phyloP scores from a whole-genome alignment of 2,797 vertebrate genomes.

The Sternarchorhynchus goeldii region DNA sequence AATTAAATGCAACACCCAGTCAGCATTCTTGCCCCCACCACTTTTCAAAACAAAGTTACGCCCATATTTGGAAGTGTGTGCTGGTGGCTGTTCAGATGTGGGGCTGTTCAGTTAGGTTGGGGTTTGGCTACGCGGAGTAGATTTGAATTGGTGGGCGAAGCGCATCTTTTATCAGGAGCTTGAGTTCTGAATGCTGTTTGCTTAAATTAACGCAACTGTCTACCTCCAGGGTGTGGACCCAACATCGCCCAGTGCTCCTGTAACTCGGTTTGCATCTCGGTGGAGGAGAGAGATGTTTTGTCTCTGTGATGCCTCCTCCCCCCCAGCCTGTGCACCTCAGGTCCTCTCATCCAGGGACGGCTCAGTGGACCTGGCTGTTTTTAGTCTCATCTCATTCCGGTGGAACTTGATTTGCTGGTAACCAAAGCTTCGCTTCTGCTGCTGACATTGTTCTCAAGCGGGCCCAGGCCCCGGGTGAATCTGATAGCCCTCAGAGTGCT shows the following conservation, averaged over 20 bases:
- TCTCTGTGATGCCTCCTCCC: constrained; percentile 12
- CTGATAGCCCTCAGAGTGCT: constrained; percentile 44
- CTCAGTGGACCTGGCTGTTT: not conserved
- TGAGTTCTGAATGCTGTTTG: not conserved
- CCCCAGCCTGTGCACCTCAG: constrained; percentile 16
- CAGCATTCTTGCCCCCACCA: too few relatives aligned
- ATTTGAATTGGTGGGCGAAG: not conserved
- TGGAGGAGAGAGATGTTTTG: constrained; percentile 9
- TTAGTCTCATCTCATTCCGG: constrained; percentile 8
- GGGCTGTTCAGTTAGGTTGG: not conserved
- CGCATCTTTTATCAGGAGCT: too few relatives aligned
- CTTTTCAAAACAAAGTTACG: too few relatives aligned
- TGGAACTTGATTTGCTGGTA: constrained; percentile 45
- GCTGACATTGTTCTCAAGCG: constrained; percentile 19
- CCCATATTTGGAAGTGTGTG: too few relatives aligned
- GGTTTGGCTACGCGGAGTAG: not conserved
- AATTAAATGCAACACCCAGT: too few relatives aligned
- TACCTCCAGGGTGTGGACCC: not conserved
- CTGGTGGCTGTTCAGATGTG: not conserved
- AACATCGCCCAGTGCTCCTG: not conserved
- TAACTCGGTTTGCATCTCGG: constrained; percentile 24
- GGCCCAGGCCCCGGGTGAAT: constrained; percentile 26
- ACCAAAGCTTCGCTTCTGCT: constrained; percentile 41
- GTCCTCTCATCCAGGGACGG: constrained; percentile 4
- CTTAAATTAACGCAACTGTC: not conserved